A percentile compares a stretch with the other conserved stretches of the same genome.
phyloP scores from a whole-genome alignment of 2,888 invertebrate species.

The Anoncus sp. region DNA sequence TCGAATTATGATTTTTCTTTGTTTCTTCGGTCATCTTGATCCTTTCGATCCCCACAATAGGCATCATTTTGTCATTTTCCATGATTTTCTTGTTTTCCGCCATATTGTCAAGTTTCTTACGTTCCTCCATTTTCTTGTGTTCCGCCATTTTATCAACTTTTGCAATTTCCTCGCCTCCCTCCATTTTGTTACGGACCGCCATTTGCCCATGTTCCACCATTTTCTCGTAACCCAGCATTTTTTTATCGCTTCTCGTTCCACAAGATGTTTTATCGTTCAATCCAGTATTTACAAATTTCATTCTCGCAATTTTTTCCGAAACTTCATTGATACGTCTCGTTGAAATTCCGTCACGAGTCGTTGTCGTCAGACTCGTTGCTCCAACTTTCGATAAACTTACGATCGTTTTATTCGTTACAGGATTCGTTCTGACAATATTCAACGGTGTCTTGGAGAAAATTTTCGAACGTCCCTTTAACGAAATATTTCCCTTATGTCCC shows the following conservation, averaged over 20 bases:
- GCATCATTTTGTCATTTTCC: background rate
- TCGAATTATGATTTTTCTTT: background rate
- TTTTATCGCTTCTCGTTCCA: background rate
- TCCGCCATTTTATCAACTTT: background rate
- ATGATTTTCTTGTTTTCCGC: background rate
- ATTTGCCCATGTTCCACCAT: background rate
- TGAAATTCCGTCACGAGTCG: background rate
- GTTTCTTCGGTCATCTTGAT: background rate
- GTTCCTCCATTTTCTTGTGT: background rate
- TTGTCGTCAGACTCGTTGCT: background rate
- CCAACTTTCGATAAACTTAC: background rate
- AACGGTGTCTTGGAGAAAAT: conserved; percentile 43
- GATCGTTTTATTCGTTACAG: conserved; percentile 9
- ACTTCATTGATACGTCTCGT: conserved; percentile 23
- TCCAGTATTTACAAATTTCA: background rate
- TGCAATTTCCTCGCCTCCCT: background rate
- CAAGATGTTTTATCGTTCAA: background rate
- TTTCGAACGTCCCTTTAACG: conserved; percentile 17
- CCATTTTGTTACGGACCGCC: background rate
- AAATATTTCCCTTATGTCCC: conserved; percentile 6
- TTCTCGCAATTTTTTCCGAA: conserved; percentile 29
- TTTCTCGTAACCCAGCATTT: background rate
- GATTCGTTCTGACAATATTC: conserved; percentile 43
- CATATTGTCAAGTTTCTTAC: background rate
- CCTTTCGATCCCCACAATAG: background rate